Evolutionary conservation across 2,113 vertebrate genomes (phyloP).

Genomic region (Marmota flaviventris): DNA sequence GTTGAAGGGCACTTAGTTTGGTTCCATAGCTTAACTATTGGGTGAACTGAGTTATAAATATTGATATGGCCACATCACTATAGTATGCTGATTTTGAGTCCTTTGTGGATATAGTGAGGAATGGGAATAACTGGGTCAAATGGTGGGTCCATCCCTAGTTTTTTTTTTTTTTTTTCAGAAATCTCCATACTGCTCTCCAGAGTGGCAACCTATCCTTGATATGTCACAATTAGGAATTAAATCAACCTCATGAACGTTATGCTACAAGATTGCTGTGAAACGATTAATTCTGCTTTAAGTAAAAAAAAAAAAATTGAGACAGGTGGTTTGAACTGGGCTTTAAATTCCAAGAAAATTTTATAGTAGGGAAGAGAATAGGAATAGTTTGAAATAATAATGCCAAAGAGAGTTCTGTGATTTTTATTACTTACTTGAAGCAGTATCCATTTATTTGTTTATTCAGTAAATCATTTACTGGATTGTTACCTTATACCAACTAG

Average conservation of each 20-base stretch:
- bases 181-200: too few relatives aligned
- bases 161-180: too few relatives aligned
- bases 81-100: too few relatives aligned
- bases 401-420: neutral
- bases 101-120: too few relatives aligned
- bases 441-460: neutral
- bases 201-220: neutral
- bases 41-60: too few relatives aligned
- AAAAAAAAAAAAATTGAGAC: neutral
- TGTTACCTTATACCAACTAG: neutral
- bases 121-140: too few relatives aligned
- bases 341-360: neutral
- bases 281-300: neutral
- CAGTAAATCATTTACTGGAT: neutral
- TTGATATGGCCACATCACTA: too few relatives aligned
- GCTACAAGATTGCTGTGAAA: neutral
- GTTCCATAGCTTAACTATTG: too few relatives aligned
- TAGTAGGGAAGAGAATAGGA: neutral
- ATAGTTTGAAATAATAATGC: constrained; percentile 6
- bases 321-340: neutral
- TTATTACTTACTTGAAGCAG: neutral
- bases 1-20: too few relatives aligned
- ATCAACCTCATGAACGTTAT: neutral
- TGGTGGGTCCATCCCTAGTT: too few relatives aligned
- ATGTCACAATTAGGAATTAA: neutral